Evolutionary conservation across 2,888 invertebrate species (phyloP).

Genomic region (Onchidella celtica): DNA sequence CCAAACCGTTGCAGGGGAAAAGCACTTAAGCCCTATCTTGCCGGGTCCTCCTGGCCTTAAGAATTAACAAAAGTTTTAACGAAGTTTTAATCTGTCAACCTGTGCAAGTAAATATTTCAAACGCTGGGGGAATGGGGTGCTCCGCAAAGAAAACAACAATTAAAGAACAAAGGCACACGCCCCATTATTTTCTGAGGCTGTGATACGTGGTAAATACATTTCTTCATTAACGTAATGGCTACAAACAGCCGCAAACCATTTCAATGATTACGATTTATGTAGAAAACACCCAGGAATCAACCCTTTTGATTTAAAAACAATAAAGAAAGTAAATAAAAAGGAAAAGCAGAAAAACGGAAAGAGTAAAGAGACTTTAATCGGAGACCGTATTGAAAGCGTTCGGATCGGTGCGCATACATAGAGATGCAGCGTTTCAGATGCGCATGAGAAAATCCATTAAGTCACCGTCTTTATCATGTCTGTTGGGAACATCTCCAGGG

Average conservation of each 20-base stretch:
- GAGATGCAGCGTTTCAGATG: constrained; percentile 22
- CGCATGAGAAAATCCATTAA: constrained; percentile 44
- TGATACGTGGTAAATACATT: constrained; percentile 41
- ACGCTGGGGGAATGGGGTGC: not conserved
- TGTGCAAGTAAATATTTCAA: constrained; percentile 40
- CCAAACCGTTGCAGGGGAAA: constrained; percentile 15
- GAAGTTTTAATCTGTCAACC: constrained; percentile 41
- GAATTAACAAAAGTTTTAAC: constrained; percentile 43
- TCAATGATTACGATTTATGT: constrained; percentile 40
- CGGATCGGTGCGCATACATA: constrained; percentile 22
- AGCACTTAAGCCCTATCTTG: constrained; percentile 33
- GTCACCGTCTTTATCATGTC: constrained; percentile 39
- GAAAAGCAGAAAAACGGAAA: not conserved
- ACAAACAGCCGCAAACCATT: constrained; percentile 44
- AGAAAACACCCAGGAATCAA: constrained; percentile 33
- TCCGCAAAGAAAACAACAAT: constrained; percentile 41
- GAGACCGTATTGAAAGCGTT: constrained; percentile 25
- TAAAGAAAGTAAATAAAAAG: not conserved
- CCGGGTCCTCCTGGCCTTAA: constrained; percentile 23
- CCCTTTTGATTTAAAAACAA: not conserved
- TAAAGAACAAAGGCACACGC: constrained; percentile 36
- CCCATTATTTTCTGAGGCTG: constrained; percentile 39
- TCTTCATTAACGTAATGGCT: constrained; percentile 47
- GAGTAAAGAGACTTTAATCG: constrained; percentile 18
- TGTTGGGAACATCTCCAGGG: constrained; percentile 32